Percentiles rank a stretch among this genome's conserved stretches.
phyloP scores from a whole-genome alignment of 2,888 invertebrate species.

The Cantharis rustica region DNA sequence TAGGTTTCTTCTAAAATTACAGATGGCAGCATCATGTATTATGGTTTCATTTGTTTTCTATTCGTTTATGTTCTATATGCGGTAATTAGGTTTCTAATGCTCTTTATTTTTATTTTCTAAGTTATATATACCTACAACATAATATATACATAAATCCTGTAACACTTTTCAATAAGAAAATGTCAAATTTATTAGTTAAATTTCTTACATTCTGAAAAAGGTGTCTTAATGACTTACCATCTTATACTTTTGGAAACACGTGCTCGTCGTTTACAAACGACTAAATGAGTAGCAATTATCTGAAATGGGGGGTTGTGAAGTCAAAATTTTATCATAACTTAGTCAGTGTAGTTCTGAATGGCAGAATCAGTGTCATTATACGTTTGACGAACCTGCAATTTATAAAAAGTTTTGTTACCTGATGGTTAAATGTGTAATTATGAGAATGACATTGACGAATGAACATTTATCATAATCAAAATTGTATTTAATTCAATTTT shows the following conservation, averaged over 20 bases:
- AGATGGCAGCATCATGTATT: neutral
- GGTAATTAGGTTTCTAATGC: neutral
- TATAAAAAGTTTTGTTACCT: conserved; percentile 1
- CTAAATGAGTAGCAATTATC: conserved; percentile 13
- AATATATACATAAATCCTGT: neutral
- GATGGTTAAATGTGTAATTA: neutral
- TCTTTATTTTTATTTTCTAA: neutral
- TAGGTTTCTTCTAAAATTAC: neutral
- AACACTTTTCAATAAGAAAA: neutral
- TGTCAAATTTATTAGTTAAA: neutral
- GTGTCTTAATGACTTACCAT: neutral
- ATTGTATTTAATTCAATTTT: neutral
- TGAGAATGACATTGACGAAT: conserved; percentile 12
- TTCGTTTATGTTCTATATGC: no score
- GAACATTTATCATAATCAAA: neutral
- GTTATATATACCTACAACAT: neutral
- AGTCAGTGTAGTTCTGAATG: neutral
- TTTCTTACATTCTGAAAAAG: neutral
- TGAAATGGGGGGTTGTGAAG: conserved; percentile 1
- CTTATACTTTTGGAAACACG: neutral
- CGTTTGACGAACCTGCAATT: conserved; percentile 16
- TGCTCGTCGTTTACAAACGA: conserved; percentile 7
- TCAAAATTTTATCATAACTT: conserved; percentile 1
- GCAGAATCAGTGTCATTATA: conserved; percentile 7
- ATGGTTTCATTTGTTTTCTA: neutral